phyloP scores from a whole-genome alignment of 2,888 invertebrate species.

The Cremastinae sp. region DNA sequence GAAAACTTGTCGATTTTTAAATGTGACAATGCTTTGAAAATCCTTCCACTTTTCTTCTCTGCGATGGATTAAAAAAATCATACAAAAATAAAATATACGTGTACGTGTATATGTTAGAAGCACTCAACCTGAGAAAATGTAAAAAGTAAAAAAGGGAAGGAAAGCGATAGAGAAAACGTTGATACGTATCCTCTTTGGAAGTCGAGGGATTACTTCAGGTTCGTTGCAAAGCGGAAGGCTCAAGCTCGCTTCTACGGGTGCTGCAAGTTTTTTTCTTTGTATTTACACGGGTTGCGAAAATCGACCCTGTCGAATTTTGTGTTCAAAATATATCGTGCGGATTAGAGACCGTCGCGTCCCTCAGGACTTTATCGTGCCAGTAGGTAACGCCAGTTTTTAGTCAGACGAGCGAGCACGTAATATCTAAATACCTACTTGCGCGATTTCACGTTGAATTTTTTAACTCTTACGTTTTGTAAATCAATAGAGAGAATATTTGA shows the following conservation, averaged over 20 bases:
- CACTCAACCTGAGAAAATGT: neutral
- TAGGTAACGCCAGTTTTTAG: conserved; percentile 58
- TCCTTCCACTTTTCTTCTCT: too few species aligned
- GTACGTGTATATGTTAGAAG: too few species aligned
- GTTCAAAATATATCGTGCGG: conserved; percentile 56
- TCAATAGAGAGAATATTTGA: neutral
- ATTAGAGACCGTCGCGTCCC: conserved; percentile 46
- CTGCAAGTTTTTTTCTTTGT: conserved; percentile 25
- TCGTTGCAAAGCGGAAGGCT: conserved; percentile 67
- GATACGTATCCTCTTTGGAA: conserved; percentile 65
- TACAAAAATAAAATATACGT: too few species aligned
- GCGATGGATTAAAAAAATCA: too few species aligned
- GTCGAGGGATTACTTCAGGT: conserved; percentile 70
- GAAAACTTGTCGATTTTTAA: too few species aligned
- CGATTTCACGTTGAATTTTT: conserved; percentile 1
- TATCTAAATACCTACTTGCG: conserved; percentile 56
- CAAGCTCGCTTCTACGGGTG: conserved; percentile 55
- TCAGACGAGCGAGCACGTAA: conserved; percentile 51
- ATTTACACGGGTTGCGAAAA: conserved; percentile 15
- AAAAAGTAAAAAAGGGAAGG: conserved; percentile 5
- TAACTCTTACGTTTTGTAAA: neutral
- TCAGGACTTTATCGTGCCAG: conserved; percentile 28
- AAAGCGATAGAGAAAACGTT: conserved; percentile 20
- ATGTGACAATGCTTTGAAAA: too few species aligned
- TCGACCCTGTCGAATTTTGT: conserved; percentile 51